Evolutionary conservation across 2,888 invertebrate genomes (phyloP).

Genomic region (Metopia argyrocephala): DNA sequence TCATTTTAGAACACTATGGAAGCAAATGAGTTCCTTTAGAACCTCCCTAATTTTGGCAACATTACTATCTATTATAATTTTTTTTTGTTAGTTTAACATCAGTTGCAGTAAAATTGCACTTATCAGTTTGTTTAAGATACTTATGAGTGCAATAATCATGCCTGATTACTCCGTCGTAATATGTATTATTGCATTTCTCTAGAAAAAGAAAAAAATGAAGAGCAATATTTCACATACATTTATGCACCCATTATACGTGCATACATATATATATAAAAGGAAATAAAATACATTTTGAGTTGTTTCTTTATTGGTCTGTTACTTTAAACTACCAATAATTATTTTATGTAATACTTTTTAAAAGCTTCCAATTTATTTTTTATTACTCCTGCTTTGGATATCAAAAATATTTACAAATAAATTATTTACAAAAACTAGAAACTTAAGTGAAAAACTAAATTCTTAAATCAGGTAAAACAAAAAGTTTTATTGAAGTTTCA

Average conservation of each 20-base stretch:
- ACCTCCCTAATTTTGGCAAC: constrained; percentile 11
- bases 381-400: not conserved
- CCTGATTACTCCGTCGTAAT: constrained; percentile 42
- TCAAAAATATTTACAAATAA: constrained; percentile 2
- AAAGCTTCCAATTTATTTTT: not conserved
- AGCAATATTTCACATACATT: no score
- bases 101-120: constrained; percentile 34
- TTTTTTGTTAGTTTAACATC: constrained; percentile 16
- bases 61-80: not conserved
- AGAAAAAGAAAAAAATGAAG: not conserved
- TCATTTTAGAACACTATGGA: no score
- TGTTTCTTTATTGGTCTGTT: not conserved
- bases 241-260: no score
- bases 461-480: no score
- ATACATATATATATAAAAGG: no score
- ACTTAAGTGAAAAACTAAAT: no score
- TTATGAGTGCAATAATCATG: constrained; percentile 52
- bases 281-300: not conserved
- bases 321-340: constrained; percentile 3
- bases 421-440: constrained; percentile 13
- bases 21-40: no score
- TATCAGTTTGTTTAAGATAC: constrained; percentile 36
- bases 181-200: not conserved
- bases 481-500: constrained; percentile 33
- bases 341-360: not conserved